Percentiles rank a stretch among this genome's conserved stretches.
These are phyloP conservation scores for Yponomeuta sedellus DNA, from an alignment of 2,888 invertebrate genomes.

Conservation along the genomic window DNA sequence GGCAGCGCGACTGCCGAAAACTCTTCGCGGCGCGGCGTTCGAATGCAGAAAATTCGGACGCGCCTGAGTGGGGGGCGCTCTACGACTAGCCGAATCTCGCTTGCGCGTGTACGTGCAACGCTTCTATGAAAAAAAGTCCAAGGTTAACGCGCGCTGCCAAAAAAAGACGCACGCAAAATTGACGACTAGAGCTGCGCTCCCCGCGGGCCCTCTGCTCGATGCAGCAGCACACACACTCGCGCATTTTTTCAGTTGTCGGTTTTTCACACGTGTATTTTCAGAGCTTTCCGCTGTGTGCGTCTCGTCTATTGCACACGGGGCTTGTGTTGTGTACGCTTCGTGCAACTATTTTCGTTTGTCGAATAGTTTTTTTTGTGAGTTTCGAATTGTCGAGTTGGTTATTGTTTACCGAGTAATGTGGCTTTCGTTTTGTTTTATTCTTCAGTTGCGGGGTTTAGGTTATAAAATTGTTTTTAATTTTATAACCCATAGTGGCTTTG, in stretches of 20 bases:
- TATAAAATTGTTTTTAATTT: too few species aligned
- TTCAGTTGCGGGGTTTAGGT: neutral
- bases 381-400: neutral
- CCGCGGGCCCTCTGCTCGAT: slow-evolving; percentile 47
- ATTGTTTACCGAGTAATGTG: neutral
- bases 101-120: slow-evolving; percentile 73
- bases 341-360: neutral
- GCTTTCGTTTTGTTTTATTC: neutral
- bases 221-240: slow-evolving; percentile 47
- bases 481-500: too few species aligned
- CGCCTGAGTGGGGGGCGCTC: slow-evolving; percentile 71
- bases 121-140: slow-evolving; percentile 74
- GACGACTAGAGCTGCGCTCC: slow-evolving; percentile 69
- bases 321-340: slow-evolving; percentile 4
- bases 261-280: slow-evolving; percentile 16
- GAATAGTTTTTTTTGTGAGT: neutral
- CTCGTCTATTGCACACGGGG: slow-evolving; percentile 1
- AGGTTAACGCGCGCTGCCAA: slow-evolving; percentile 75
- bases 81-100: slow-evolving; percentile 72
- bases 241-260: slow-evolving; percentile 22
- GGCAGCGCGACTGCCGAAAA: slow-evolving; percentile 61
- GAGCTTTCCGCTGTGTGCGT: slow-evolving; percentile 4
- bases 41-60: slow-evolving; percentile 76
- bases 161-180: slow-evolving; percentile 76
- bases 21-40: slow-evolving; percentile 64